Evolutionary conservation across 2,888 invertebrate species (phyloP), one percentile per base, ranked within the genome.

Genomic region (Leucophenga maculata): DNA sequence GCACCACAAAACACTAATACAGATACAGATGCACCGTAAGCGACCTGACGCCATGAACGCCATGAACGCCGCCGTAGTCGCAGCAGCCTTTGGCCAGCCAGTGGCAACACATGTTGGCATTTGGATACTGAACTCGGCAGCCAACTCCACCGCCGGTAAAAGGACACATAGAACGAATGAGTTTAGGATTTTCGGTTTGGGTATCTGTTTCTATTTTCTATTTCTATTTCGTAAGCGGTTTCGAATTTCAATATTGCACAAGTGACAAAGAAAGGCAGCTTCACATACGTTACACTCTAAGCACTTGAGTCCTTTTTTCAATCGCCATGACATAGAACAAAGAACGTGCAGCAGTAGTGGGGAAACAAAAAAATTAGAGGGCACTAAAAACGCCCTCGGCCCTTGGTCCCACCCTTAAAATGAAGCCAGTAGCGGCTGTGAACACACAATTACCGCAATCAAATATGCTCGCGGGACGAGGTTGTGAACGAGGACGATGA

Each of bases 131-230:
- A 31, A 44, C 44, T 20, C 3, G 18, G 46, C 62, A 2, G 46
- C 9, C 46, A 46, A 8, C 20, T 4, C 44, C 62, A 20, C 8
- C 44, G 13, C 39, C 8, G 50, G 50, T 9, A 50, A 13, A 18
- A 50, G 50, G 50, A 50, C 50, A 18, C n/a, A 18, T 16, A 18
- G 6, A 16, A 16, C 50, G 50, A 50, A 82, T 83, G 82, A 84
- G 80, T 82, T 84, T 78, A 82, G 80, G 77, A 83, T 82, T 80
- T 82, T 82, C 77, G 82, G 82, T 82, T 78, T 74, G 67, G 77
- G 74, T 65, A 70, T 72, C 70, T 60, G 18, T n/a, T 48, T 20
- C 59, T 44, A 39, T 64, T n/a, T n/a, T n/a, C n/a, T 62, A 39
- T 64, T 65, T 32, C n/a, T 65, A 50, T 52, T 44, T 62, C 48